phyloP scores from a whole-genome alignment of 2,797 vertebrate genomes.

The Typhlichthys subterraneus region DNA sequence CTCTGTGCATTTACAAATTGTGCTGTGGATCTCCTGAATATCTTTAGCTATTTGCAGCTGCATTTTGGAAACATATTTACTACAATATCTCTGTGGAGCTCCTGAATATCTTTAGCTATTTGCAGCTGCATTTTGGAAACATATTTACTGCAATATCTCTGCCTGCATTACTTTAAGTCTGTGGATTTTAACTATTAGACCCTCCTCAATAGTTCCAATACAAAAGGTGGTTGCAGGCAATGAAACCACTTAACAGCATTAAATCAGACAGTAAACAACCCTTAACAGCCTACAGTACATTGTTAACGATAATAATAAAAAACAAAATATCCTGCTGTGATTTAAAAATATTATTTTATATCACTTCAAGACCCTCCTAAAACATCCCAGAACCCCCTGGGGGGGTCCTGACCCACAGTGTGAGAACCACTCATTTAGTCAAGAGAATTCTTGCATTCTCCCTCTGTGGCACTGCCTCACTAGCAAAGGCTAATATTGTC shows the following conservation, averaged over 20 bases:
- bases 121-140: constrained; percentile 9
- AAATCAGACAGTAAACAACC: too few relatives aligned
- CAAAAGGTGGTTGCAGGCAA: too few relatives aligned
- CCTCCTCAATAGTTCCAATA: too few relatives aligned
- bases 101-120: constrained; percentile 27
- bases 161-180: neutral
- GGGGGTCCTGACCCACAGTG: too few relatives aligned
- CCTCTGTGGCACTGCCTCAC: constrained; percentile 4
- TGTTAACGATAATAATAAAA: too few relatives aligned
- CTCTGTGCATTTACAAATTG: constrained; percentile 42
- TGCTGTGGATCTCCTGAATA: constrained; percentile 38
- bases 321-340: too few relatives aligned
- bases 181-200: neutral
- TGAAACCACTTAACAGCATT: too few relatives aligned
- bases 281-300: too few relatives aligned
- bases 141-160: too few relatives aligned
- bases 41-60: constrained; percentile 13
- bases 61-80: constrained; percentile 3
- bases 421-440: neutral
- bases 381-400: too few relatives aligned
- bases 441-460: constrained; percentile 13
- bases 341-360: too few relatives aligned
- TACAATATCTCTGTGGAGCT: constrained; percentile 18
- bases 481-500: constrained; percentile 14
- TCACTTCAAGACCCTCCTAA: too few relatives aligned